Percentiles rank a stretch among this genome's conserved stretches.
Evolutionary conservation across 2,797 vertebrate genomes (phyloP).

Genomic region (Caiman crocodilus): DNA sequence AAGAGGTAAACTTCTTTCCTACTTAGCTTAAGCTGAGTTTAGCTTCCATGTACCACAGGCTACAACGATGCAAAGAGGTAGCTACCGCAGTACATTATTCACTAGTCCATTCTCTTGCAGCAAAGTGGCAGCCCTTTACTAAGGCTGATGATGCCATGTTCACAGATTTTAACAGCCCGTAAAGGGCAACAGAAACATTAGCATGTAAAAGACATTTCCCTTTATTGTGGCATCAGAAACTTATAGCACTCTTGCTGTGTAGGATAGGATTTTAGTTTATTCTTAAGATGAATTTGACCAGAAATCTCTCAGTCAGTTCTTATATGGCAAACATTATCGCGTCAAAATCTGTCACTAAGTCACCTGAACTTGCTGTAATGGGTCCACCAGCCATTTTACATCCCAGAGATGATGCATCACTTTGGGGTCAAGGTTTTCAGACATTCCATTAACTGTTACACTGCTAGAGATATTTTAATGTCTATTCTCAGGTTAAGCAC

Average conservation of each 20-base stretch:
- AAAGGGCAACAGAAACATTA: neutral
- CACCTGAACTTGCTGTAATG: neutral
- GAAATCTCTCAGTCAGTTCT: neutral
- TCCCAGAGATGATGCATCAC: constrained; percentile 31
- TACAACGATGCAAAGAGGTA: too few species aligned
- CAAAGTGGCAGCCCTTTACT: neutral
- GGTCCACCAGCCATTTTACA: constrained; percentile 51
- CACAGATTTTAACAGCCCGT: neutral
- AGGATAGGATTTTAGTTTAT: neutral
- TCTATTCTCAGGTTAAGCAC: neutral
- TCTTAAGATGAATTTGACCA: neutral
- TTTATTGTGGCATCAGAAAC: neutral
- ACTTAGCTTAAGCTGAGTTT: too few species aligned
- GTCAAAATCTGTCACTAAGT: constrained; percentile 25
- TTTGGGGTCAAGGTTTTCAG: constrained; percentile 53
- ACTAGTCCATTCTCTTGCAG: too few species aligned
- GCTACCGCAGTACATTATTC: too few species aligned
- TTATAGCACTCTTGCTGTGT: neutral
- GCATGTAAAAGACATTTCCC: neutral
- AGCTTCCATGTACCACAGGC: too few species aligned
- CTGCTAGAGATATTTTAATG: neutral
- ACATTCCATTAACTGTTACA: constrained; percentile 13
- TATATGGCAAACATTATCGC: constrained; percentile 49
- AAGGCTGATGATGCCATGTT: neutral
- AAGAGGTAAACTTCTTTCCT: too few species aligned